These are phyloP conservation scores for Lates calcarifer DNA, from an alignment of 2,113 vertebrate species.

Conservation along the genomic window DNA sequence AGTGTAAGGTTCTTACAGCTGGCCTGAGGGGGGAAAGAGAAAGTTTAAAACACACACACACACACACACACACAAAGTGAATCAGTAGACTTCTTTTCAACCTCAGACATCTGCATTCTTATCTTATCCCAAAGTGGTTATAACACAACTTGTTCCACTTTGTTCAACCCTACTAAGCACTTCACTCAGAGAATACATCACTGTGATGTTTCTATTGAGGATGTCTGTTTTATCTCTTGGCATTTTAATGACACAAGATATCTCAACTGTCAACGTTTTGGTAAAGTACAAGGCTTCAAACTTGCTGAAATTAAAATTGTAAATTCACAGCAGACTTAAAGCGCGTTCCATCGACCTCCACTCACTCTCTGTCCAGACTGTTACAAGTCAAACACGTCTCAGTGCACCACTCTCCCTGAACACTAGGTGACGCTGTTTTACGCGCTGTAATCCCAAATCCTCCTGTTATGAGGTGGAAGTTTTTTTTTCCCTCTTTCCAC, in stretches of 20 bases:
- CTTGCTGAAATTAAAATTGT: background rate
- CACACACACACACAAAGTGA: background rate
- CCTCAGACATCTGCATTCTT: background rate
- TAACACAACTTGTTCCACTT: background rate
- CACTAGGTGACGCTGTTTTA: constrained; percentile 78
- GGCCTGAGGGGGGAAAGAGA: constrained; percentile 39
- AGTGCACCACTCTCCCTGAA: background rate
- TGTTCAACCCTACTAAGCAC: background rate
- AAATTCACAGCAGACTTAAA: background rate
- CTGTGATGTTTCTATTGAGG: background rate
- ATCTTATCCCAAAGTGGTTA: background rate
- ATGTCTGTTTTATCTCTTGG: background rate
- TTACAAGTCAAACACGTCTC: background rate
- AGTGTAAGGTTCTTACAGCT: constrained; percentile 14
- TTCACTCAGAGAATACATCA: background rate
- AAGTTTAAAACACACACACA: constrained; percentile 22
- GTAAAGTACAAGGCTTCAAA: background rate
- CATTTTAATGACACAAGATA: background rate
- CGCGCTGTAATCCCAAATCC: constrained; percentile 18
- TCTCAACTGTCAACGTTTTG: background rate
- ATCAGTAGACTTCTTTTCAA: constrained; percentile 6
- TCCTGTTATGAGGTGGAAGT: constrained; percentile 68
- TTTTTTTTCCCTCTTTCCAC: constrained; percentile 76
- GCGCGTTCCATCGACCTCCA: background rate
- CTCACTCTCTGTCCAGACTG: background rate